These are phyloP conservation scores for Euzophera pinguis DNA, from an alignment of 2,888 invertebrate genomes.

Conservation along the genomic window DNA sequence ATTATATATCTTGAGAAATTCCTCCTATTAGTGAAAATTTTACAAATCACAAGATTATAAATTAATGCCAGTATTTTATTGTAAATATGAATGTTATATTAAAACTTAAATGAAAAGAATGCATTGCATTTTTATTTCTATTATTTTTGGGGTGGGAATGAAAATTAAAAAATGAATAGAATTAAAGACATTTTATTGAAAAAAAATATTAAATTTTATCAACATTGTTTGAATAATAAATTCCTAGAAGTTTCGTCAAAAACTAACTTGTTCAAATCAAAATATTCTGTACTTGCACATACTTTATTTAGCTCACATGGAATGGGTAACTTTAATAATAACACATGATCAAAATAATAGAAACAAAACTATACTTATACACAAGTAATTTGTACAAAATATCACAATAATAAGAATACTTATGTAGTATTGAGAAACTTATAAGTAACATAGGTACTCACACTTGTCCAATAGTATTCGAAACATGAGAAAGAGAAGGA, in stretches of 20 bases:
- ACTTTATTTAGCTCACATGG: slow-evolving; percentile 38
- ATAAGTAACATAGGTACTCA: slow-evolving; percentile 24
- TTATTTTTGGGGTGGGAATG: slow-evolving; percentile 16
- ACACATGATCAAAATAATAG: slow-evolving; percentile 24
- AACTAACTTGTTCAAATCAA: slow-evolving; percentile 58
- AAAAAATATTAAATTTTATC: slow-evolving; percentile 65
- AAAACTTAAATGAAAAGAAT: slow-evolving; percentile 59
- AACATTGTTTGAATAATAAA: slow-evolving; percentile 56
- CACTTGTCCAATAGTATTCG: slow-evolving; percentile 18
- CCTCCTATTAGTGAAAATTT: slow-evolving; percentile 19
- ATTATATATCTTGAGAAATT: slow-evolving; percentile 6
- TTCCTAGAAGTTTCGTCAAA: slow-evolving; percentile 55
- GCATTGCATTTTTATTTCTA: slow-evolving; percentile 41
- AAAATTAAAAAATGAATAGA: slow-evolving; percentile 27
- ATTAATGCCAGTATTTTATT: slow-evolving; percentile 73
- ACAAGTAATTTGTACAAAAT: slow-evolving; percentile 72
- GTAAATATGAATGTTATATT: slow-evolving; percentile 75
- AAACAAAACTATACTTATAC: slow-evolving; percentile 51
- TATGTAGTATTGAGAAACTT: slow-evolving; percentile 46
- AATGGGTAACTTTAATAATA: slow-evolving; percentile 38
- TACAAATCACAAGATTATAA: slow-evolving; percentile 52
- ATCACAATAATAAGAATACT: slow-evolving; percentile 65
- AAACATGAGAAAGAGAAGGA: slow-evolving; percentile 17
- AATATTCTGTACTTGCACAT: slow-evolving; percentile 67
- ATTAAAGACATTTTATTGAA: slow-evolving; percentile 68